phyloP scores from a whole-genome alignment of 2,888 invertebrate species.

The Copidosoma aretas region DNA sequence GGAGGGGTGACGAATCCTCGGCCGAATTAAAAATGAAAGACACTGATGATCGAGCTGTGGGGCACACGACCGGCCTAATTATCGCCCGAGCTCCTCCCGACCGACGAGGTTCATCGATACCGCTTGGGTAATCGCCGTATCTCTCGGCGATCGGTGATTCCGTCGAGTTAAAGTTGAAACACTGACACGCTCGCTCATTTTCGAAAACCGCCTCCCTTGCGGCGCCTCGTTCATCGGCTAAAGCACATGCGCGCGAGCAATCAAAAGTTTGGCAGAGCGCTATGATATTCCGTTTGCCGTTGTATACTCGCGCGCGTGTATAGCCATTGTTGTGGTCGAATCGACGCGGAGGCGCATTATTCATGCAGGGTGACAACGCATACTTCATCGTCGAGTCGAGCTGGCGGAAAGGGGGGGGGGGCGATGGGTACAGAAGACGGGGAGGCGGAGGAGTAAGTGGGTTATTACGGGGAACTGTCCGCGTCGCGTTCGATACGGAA shows the following conservation, averaged over 20 bases:
- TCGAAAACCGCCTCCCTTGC: too few species aligned
- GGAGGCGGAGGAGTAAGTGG: constrained; percentile 48
- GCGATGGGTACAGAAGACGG: background rate
- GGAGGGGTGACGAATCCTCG: too few species aligned
- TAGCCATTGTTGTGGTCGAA: background rate
- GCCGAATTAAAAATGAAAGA: too few species aligned
- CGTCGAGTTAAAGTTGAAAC: too few species aligned
- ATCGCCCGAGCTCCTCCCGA: background rate
- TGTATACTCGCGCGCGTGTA: background rate
- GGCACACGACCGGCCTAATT: background rate
- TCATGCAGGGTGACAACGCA: constrained; percentile 41
- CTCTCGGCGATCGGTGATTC: too few species aligned
- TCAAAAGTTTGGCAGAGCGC: too few species aligned
- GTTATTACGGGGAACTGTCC: constrained; percentile 58
- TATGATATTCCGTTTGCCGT: background rate
- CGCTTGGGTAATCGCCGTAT: background rate
- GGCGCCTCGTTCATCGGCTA: too few species aligned
- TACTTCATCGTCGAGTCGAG: constrained; percentile 47
- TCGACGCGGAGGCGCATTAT: constrained; percentile 13
- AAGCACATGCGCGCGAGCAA: too few species aligned
- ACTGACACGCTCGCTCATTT: too few species aligned
- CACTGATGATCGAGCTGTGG: too few species aligned
- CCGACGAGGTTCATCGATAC: background rate
- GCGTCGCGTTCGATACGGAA: constrained; percentile 53
- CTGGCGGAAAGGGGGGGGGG: background rate